A percentile compares a stretch with the other conserved stretches of the same genome.
These are phyloP conservation scores for Rotaria macrura DNA, from an alignment of 2,888 invertebrate genomes.

Conservation along the genomic window DNA sequence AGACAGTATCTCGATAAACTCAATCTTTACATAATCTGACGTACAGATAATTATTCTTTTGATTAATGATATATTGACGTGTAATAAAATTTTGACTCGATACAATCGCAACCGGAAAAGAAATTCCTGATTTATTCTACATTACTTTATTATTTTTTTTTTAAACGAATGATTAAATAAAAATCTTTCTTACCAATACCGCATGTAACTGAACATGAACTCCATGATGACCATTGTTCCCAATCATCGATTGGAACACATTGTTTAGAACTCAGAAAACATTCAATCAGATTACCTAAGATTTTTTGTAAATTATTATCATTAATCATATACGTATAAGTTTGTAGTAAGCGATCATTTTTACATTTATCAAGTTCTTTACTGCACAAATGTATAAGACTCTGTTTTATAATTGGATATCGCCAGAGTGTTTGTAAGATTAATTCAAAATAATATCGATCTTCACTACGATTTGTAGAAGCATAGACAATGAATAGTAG, in stretches of 20 bases:
- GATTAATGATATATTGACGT: background rate
- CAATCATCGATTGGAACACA: background rate
- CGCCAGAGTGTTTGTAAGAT: background rate
- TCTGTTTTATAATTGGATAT: background rate
- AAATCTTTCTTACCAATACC: background rate
- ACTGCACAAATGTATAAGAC: background rate
- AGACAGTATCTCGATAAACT: background rate
- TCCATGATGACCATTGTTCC: background rate
- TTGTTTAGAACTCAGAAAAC: background rate
- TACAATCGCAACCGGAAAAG: no score
- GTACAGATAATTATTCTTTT: background rate
- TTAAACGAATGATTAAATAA: no score
- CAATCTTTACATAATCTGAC: background rate
- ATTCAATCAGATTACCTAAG: background rate
- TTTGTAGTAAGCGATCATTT: background rate
- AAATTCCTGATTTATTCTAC: no score
- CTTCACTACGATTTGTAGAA: background rate
- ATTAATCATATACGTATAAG: background rate
- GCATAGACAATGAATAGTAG: background rate
- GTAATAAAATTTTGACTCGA: background rate
- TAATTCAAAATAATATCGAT: background rate
- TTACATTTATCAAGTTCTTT: background rate
- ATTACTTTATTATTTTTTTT: no score
- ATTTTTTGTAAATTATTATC: background rate
- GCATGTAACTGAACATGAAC: background rate